These are phyloP conservation scores for Cenopis cana DNA, from an alignment of 2,888 invertebrate species.

Conservation along the genomic window DNA sequence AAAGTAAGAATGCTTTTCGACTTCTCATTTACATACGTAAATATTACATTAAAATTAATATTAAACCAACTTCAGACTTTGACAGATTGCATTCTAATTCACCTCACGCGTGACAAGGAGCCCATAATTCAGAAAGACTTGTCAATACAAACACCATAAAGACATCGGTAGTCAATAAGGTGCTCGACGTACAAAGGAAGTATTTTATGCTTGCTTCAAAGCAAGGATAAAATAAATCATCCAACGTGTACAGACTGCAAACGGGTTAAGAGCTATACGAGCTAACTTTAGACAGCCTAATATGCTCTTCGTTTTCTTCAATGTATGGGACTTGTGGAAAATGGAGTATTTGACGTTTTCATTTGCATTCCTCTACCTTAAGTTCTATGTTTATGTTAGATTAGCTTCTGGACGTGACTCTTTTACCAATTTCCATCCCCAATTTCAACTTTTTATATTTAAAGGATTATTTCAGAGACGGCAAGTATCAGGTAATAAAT, in stretches of 20 bases:
- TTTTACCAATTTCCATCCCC: too few relatives aligned
- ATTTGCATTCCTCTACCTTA: neutral
- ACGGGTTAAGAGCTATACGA: neutral
- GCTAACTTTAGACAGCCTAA: conserved; percentile 9
- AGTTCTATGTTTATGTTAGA: neutral
- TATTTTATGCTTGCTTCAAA: neutral
- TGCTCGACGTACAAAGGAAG: neutral
- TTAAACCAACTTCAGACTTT: neutral
- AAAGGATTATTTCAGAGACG: too few relatives aligned
- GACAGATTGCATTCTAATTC: neutral
- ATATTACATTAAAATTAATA: too few relatives aligned
- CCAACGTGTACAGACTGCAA: neutral
- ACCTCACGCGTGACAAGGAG: neutral
- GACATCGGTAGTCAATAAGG: neutral
- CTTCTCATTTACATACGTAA: neutral
- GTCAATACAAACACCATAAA: neutral
- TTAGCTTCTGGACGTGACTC: too few relatives aligned
- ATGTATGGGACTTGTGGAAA: neutral
- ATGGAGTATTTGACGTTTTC: neutral
- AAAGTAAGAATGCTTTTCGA: neutral
- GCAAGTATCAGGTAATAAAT: too few relatives aligned
- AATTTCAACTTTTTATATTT: too few relatives aligned
- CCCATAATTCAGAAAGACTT: neutral
- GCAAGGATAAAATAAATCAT: conserved; percentile 1
- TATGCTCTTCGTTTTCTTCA: neutral